Percentiles rank a stretch among this genome's conserved stretches.
Conservation (phyloP, 2,888 invertebrate species). For the Phragmatobia fuliginosa region DNA sequence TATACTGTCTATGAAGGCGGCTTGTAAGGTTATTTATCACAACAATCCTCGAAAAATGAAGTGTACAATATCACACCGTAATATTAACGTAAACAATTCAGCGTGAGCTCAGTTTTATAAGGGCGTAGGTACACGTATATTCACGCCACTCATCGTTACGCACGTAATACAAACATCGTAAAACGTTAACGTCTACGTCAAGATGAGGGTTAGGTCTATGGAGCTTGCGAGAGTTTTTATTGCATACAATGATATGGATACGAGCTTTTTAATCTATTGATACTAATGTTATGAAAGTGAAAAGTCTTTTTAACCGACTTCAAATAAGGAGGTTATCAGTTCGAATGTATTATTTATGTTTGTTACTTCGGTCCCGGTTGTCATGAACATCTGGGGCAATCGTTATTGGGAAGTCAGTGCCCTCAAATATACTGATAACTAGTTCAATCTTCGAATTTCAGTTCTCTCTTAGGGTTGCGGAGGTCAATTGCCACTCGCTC, state of each 20-base stretch:
- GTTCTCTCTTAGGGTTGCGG: too few species aligned
- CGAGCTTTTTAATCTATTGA: not conserved
- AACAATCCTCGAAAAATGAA: not conserved
- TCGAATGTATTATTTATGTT: too few species aligned
- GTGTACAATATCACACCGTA: not conserved
- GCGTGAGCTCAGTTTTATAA: not conserved
- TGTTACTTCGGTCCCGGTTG: too few species aligned
- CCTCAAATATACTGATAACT: too few species aligned
- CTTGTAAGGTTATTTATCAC: not conserved
- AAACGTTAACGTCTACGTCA: constrained; percentile 31
- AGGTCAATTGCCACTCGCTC: too few species aligned
- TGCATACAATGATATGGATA: not conserved
- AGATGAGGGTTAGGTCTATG: constrained; percentile 30
- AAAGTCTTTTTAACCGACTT: too few species aligned
- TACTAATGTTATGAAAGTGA: too few species aligned
- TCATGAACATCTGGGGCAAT: too few species aligned
- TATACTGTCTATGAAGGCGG: not conserved
- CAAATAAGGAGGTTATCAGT: too few species aligned
- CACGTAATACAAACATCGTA: constrained; percentile 38
- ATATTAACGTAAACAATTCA: not conserved
- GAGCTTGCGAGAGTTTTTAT: not conserved
- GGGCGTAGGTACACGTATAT: constrained; percentile 2
- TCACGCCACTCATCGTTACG: constrained; percentile 34
- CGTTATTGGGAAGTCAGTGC: too few species aligned
- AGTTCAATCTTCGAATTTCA: too few species aligned